Base-by-base conservation (phyloP, 2,888 invertebrate genomes). In the Noctua janthe region DNA sequence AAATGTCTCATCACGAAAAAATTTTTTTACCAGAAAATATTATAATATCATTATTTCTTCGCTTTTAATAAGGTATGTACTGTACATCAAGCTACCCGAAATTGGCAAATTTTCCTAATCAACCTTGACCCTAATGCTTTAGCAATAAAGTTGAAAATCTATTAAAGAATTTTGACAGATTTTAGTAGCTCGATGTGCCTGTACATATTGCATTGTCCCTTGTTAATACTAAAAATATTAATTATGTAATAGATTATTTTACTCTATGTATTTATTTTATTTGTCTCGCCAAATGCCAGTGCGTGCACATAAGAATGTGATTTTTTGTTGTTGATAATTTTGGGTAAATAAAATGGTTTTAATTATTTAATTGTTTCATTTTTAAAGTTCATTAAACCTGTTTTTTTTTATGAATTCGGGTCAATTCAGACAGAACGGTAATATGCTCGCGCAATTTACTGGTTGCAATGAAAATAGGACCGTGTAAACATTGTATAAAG, bases 281-380 rank as follows among this genome's bases (percentile, higher is more conserved):
- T 35, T 35, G 17, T 13, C 8, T 69, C 54, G 35, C 43, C 39
- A 71, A 82, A 81, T 64, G 43, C 72, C 56, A 66, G 35, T 64
- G 64, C 29, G 29, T 73, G 67, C 76, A 78, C 59, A 62, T 70
- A 72, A 10, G 4, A 62, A 39, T 70, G 20, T 66, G 66, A 59
- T 47, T 23, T 15, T 64, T 10, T 47, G 0, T 47, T 64, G 39
- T 39, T 17, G 8, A 62, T 83, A 62, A 78, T 67, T 47, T 43
- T 84, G 64, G 84, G 43, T 71, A 69, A 84, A 78, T 78, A 62
- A 87, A 83, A 71, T 47, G 64, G 72, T 75, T 83, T 83, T 17
- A 15, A 70, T 39, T 15, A 66, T 15, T 54, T 72, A 43, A 0
- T 70, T 49, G 66, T 87, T 87, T 83, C 15, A 83, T 83, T 87